phyloP scores from a whole-genome alignment of 2,113 vertebrate genomes.

The Piaya cayana region DNA sequence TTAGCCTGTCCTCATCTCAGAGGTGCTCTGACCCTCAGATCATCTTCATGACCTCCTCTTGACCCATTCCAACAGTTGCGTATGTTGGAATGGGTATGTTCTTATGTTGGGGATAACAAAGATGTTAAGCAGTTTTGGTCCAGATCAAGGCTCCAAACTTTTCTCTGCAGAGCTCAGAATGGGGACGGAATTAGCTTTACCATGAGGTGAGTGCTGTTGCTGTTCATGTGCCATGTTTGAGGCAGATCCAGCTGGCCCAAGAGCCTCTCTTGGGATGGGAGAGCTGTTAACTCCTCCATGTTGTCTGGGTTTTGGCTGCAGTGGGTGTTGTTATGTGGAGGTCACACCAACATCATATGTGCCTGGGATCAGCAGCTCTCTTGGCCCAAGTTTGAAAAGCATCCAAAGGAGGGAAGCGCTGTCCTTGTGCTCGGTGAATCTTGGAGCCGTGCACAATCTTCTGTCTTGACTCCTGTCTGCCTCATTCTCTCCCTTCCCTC shows the following conservation, averaged over 20 bases:
- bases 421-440: neutral
- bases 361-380: neutral
- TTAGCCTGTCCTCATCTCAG: too few relatives aligned
- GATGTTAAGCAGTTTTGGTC: neutral
- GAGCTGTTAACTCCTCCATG: neutral
- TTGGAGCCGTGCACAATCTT: neutral
- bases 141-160: neutral
- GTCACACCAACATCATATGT: neutral
- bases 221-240: fast-evolving
- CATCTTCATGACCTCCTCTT: too few relatives aligned
- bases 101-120: neutral
- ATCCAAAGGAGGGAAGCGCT: neutral
- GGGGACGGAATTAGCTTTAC: neutral
- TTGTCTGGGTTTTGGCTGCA: neutral
- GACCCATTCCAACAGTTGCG: too few relatives aligned
- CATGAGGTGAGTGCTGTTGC: fast-evolving
- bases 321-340: neutral
- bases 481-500: neutral
- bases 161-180: neutral
- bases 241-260: neutral
- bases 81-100: too few relatives aligned
- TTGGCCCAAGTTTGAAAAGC: neutral
- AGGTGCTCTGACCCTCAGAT: too few relatives aligned
- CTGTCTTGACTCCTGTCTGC: neutral
- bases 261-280: neutral